phyloP scores from a whole-genome alignment of 2,113 vertebrate species.

The Solea solea region DNA sequence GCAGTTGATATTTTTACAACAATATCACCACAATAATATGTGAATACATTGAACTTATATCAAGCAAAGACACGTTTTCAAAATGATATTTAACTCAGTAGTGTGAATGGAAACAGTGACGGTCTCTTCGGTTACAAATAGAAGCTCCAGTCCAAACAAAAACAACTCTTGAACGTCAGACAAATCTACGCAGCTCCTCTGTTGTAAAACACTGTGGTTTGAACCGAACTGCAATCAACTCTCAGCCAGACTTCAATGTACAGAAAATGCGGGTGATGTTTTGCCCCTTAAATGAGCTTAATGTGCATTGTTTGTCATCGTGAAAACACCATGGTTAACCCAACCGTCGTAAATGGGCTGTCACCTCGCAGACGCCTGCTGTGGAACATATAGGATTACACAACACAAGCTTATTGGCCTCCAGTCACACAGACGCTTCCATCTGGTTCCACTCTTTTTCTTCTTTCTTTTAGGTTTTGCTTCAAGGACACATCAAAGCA shows the following conservation, averaged over 20 bases:
- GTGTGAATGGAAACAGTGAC: constrained; percentile 38
- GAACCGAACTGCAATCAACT: constrained; percentile 26
- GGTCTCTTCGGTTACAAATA: constrained; percentile 2
- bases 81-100: constrained; percentile 32
- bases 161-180: constrained; percentile 30
- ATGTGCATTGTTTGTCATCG: constrained; percentile 52
- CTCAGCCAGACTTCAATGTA: constrained; percentile 21
- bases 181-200: constrained; percentile 14
- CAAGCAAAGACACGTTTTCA: not conserved
- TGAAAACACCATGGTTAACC: constrained; percentile 62
- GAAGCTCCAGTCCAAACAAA: constrained; percentile 23
- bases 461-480: not conserved
- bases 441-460: not conserved
- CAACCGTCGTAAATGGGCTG: constrained; percentile 58
- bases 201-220: constrained; percentile 46
- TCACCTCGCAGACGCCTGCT: constrained; percentile 49
- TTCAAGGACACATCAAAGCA: constrained; percentile 10
- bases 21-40: too few species aligned
- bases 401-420: not conserved
- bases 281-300: constrained; percentile 42
- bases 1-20: too few species aligned
- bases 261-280: constrained; percentile 30
- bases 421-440: not conserved
- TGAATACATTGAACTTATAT: too few species aligned
- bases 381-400: constrained; percentile 30